phyloP scores from a whole-genome alignment of 1,140 invertebrate species.

The Platyscapa corneri region DNA sequence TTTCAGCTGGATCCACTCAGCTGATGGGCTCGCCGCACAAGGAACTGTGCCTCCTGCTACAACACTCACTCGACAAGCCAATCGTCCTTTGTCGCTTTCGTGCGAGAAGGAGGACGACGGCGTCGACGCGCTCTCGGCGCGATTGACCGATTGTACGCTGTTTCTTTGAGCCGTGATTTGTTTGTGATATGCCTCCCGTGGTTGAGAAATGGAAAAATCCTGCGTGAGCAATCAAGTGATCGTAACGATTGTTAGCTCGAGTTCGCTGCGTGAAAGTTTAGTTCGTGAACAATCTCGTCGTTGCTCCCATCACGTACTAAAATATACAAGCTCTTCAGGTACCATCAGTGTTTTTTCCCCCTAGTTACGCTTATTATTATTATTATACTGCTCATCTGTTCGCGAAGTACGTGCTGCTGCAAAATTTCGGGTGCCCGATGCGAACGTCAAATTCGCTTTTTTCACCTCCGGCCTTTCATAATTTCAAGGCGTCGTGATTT shows the following conservation, averaged over 20 bases:
- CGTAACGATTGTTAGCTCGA: constrained; percentile 32
- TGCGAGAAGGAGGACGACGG: not conserved
- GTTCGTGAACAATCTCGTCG: constrained; percentile 30
- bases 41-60: not conserved
- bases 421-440: too few species aligned
- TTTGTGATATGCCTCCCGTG: not conserved
- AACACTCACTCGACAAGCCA: too few species aligned
- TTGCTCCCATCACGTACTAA: constrained; percentile 26
- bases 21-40: constrained; percentile 31
- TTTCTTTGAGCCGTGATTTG: not conserved
- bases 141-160: not conserved
- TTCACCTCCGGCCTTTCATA: too few species aligned
- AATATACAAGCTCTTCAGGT: constrained; percentile 20
- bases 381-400: not conserved
- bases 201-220: constrained; percentile 26
- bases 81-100: not conserved
- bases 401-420: too few species aligned
- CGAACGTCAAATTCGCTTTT: too few species aligned
- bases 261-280: constrained; percentile 42
- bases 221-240: not conserved
- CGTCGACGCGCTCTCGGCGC: too few species aligned
- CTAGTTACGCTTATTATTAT: not conserved
- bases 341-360: not conserved
- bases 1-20: constrained; percentile 46
- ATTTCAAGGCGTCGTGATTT: too few species aligned